A percentile compares a stretch with the other conserved stretches of the same genome.
Evolutionary conservation across 2,888 invertebrate species (phyloP).

Genomic region (Nomada hirtipes): DNA sequence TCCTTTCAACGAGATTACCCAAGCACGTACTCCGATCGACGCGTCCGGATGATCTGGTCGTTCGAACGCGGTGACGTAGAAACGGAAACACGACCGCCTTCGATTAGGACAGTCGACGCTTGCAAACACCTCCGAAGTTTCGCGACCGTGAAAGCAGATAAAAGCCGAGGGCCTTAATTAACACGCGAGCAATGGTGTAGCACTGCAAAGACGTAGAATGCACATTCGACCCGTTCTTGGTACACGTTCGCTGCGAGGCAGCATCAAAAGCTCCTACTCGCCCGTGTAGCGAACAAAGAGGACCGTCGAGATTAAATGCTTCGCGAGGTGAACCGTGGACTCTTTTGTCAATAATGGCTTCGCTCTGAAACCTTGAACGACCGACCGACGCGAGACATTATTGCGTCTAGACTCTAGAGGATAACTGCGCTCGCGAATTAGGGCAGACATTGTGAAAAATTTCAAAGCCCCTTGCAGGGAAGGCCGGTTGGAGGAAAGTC

Average conservation of each 20-base stretch:
- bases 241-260: constrained; percentile 1
- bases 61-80: background rate
- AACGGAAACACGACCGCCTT: background rate
- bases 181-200: constrained; percentile 31
- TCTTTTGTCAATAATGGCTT: too few species aligned
- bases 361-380: too few species aligned
- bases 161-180: constrained; percentile 46
- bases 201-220: constrained; percentile 19
- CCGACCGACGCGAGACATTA: too few species aligned
- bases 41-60: too few species aligned
- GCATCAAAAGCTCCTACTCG: background rate
- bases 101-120: background rate
- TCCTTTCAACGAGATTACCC: too few species aligned
- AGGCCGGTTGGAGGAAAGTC: too few species aligned
- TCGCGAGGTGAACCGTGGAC: too few species aligned
- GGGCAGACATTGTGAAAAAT: background rate
- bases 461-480: too few species aligned
- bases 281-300: background rate
- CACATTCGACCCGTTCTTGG: constrained; percentile 33
- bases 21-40: too few species aligned
- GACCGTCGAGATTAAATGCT: constrained; percentile 5
- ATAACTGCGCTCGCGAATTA: too few species aligned
- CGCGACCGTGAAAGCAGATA: constrained; percentile 7
- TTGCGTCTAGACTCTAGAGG: too few species aligned
- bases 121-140: background rate